These are phyloP conservation scores for Megalonaias nervosa DNA, from an alignment of 1,140 invertebrate species.

Conservation along the genomic window DNA sequence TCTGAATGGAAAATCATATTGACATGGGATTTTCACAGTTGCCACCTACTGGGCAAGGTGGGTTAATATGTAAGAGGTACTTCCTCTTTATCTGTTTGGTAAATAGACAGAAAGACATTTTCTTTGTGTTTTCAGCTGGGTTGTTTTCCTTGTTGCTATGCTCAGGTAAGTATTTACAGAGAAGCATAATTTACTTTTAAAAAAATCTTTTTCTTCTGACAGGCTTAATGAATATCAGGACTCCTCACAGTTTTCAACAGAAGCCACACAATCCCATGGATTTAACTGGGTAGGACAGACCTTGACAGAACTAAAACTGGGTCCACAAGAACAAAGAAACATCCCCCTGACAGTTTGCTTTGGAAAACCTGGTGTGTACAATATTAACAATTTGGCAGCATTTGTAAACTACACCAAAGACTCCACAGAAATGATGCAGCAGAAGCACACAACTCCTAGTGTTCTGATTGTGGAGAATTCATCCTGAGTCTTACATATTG, in stretches of 20 bases:
- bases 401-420: conserved; percentile 59
- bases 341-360: conserved; percentile 58
- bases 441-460: conserved; percentile 62
- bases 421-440: conserved; percentile 61
- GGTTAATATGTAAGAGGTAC: no score
- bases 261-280: conserved; percentile 20
- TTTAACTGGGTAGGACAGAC: conserved; percentile 63
- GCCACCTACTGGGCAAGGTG: no score
- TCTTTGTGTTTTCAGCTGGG: no score
- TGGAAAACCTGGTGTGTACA: conserved; percentile 65
- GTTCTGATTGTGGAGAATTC: conserved; percentile 54
- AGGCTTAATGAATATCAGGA: conserved; percentile 26
- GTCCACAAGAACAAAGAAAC: conserved; percentile 43
- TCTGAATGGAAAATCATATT: no score
- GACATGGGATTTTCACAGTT: no score
- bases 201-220: neutral
- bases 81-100: no score
- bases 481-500: no score
- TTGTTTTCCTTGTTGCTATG: no score
- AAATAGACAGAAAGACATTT: no score
- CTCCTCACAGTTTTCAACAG: neutral
- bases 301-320: conserved; percentile 49
- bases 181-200: neutral
- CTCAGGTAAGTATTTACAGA: no score
- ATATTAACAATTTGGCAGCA: conserved; percentile 64